Evolutionary conservation across 2,888 invertebrate genomes (phyloP), one percentile per base, ranked within the genome.

Genomic region (Eupeodes latifasciatus): DNA sequence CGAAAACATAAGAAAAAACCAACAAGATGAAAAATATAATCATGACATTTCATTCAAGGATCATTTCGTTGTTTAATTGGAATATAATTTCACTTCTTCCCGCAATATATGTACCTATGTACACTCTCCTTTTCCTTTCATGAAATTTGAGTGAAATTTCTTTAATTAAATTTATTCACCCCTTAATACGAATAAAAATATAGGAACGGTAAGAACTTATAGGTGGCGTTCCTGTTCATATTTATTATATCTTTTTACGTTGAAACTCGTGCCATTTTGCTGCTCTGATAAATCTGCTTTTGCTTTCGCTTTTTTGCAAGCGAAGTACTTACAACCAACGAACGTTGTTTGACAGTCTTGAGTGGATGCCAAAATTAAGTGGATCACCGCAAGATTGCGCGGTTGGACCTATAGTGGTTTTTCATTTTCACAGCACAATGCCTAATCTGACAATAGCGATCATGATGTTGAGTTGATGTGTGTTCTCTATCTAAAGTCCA

Each of bases 41-140:
- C 84, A 67, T 83, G 84, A 84, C 87, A 87, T 74, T 84, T 81
- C 87, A 87, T 84, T 87, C 87, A 80, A 81, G 84, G 84, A 87
- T 84, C 87, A 81, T 87, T 87, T 80, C 83, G 80, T 67, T 72
- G 61, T 74, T 77, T 81, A 81, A 87, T 87, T 83, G 80, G 76
- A 87, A 83, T 76, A 80, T 69, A 55, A n/a, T 62, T 51, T 71
- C 27, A 4, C 44, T 19, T 64, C 12, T 14, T 4, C 47, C 14
- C 2, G 57, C 14, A 59, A 27, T 5, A 19, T 19, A 19, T 19
- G 19, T 19, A 19, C n/a, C n/a, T n/a, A n/a, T 0, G 19, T 5
- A 5, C 5, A 10, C 16, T 44, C 47, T 47, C 71, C 14, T 40
- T 53, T 27, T 27, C 14, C 44, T 47, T 55, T 47, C 49, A 11